Base-by-base conservation (phyloP, 2,888 invertebrate species). In the Tetranychus piercei region DNA sequence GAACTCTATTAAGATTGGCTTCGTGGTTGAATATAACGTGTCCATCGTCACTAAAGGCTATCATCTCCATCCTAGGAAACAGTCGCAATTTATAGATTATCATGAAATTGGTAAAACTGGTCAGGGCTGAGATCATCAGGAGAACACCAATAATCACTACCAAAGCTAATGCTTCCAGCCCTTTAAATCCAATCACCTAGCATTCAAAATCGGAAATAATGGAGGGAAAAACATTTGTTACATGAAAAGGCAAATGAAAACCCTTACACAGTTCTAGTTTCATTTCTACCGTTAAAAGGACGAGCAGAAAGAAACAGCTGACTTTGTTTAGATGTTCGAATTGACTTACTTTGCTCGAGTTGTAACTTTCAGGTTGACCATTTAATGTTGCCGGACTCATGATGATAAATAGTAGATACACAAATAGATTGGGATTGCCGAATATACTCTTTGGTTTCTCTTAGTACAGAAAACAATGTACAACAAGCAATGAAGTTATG, bases 61-160 rank as follows among this genome's bases (percentile, higher is more conserved):
- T 73, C 20, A 67, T 44, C 43, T 74, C 66, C 18, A 71, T 45
- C 15, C 66, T 44, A 6, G 76, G 75, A 44, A 76, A 64, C 9
- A 76, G 44, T 22, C 72, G 55, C 22, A 76, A 73, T 70, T 74
- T 73, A 55, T 74, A 74, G 20, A 76, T 74, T 34, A 76, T 75
- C 9, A 71, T 69, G 11, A 76, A 73, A 44, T 71, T 73, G 15
- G 75, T 74, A 55, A 77, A 73, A 18, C 75, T 75, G 34, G 75
- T 77, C n/a, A 77, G 34, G 5, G 77, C 69, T n/a, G 76, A 77
- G 20, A 76, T 66, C 34, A 77, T 71, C n/a, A 77, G 70, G 18
- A 75, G 73, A 44, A 74, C 69, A 34, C 75, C 72, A 44, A 77
- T 72, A 44, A 77, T 34, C 23, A 74, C 66, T 5, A 77, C 76